Evolutionary conservation across 2,797 vertebrate genomes (phyloP), one percentile per base, ranked within the genome.

Genomic region (Salarias fasciatus): DNA sequence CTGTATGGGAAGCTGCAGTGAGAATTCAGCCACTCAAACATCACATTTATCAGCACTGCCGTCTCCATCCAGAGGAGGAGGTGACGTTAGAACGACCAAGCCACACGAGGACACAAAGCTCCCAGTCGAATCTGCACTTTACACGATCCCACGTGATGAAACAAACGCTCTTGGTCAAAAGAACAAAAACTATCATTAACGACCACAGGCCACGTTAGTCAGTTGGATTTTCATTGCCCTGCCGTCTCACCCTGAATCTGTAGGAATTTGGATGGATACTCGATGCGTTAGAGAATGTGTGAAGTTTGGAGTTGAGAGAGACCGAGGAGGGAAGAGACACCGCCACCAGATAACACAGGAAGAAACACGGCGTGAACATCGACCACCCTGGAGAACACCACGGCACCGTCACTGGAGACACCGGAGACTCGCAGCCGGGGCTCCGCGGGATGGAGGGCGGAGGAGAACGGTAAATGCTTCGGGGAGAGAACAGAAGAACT

Each of bases 381-480:
- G 15, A 76, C 64, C 42, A 52, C 51, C 59, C 71, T 73, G 67
- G 49, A 72, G 59, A 18, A 56, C 55, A 72, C 50, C 55, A 8
- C 31, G 31, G 61, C 67, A 67, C 24, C 36, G 4, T 60, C 43
- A 61, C 58, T 42, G 42, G 54, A 56, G 60, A 78, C 41, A 49
- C n/a, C 31, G 38, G 14, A 37, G 48, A 58, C 53, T 57, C 8
- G 75, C 49, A 70, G 69, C 48, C 31, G 15, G 68, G 67, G 52
- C 35, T 14, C 47, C 6, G 38, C 24, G 37, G 10, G 55, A 38
- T 29, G 55, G 12, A 9, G 36, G 5, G 14, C 33, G 15, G 2
- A 41, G 8, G 8, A 13, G 43, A 54, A 51, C 8, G 36, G 62
- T 77, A 70, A 79, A 79, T 59, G 75, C 61, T 76, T 72, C 5